A percentile compares a stretch with the other conserved stretches of the same genome.
Evolutionary conservation across 30 jellyfish, hydroid and myxozoan genomes (phyloP).

Genomic region (Catostylus mosaicus): DNA sequence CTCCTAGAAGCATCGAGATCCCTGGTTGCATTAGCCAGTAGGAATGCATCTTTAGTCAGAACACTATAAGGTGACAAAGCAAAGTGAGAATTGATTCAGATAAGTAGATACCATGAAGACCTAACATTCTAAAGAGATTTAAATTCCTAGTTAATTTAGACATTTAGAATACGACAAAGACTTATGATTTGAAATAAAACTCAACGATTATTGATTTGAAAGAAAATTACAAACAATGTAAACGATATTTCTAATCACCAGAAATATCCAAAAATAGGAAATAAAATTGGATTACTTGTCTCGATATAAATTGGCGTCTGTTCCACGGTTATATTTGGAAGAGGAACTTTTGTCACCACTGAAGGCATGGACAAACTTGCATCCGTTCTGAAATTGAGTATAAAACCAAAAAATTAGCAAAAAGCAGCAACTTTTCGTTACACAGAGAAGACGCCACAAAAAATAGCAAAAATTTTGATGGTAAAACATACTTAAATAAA

Average conservation of each 20-base stretch:
- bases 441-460: neutral
- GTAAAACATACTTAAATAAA: too few relatives aligned
- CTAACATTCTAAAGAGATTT: neutral
- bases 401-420: neutral
- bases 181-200: neutral
- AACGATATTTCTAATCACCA: neutral
- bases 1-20: too few relatives aligned
- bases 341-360: constrained; percentile 62
- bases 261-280: too few relatives aligned
- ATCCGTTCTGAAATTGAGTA: constrained; percentile 24
- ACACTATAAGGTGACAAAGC: neutral
- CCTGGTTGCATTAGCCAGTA: too few relatives aligned
- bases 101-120: too few relatives aligned
- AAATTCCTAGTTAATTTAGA: too few relatives aligned
- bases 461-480: neutral
- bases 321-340: constrained; percentile 68
- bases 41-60: too few relatives aligned
- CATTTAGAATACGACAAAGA: too few relatives aligned
- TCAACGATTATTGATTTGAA: neutral
- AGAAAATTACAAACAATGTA: neutral
- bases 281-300: constrained; percentile 46
- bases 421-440: neutral
- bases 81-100: neutral
- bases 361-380: constrained; percentile 30
- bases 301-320: constrained; percentile 61